phyloP scores from a whole-genome alignment of 23 tunicate species.

The Halocynthia roretzi region DNA sequence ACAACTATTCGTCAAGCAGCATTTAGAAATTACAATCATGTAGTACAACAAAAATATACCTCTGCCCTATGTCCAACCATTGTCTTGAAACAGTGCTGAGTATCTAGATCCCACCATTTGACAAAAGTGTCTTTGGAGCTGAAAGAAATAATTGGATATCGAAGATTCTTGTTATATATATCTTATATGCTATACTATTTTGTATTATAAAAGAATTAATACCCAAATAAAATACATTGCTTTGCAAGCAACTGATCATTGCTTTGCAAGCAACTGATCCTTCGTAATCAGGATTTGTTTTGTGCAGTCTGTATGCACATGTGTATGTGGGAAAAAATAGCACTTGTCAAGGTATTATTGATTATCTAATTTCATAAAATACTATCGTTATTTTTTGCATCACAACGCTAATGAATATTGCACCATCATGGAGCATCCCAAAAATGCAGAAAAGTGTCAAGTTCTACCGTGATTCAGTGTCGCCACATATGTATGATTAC shows the following conservation, averaged over 20 bases:
- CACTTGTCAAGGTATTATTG: too few species aligned
- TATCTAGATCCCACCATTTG: slow-evolving; percentile 96
- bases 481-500: too few species aligned
- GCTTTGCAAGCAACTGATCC: too few species aligned
- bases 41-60: slow-evolving; percentile 18
- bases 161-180: neutral
- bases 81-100: slow-evolving; percentile 91
- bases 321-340: too few species aligned
- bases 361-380: too few species aligned
- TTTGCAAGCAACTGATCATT: too few species aligned
- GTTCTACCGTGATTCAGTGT: too few species aligned
- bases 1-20: neutral
- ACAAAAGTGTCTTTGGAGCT: slow-evolving; percentile 88
- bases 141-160: neutral
- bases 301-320: too few species aligned
- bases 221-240: neutral
- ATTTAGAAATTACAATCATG: neutral
- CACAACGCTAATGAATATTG: too few species aligned
- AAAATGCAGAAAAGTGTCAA: neutral
- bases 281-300: too few species aligned
- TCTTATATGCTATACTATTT: neutral
- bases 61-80: slow-evolving; percentile 83
- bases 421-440: neutral
- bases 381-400: too few species aligned
- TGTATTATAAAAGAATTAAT: neutral